A percentile compares a stretch with the other conserved stretches of the same genome.
Conservation (phyloP, 1,140 invertebrate species). For the Agrilus planipennis region DNA sequence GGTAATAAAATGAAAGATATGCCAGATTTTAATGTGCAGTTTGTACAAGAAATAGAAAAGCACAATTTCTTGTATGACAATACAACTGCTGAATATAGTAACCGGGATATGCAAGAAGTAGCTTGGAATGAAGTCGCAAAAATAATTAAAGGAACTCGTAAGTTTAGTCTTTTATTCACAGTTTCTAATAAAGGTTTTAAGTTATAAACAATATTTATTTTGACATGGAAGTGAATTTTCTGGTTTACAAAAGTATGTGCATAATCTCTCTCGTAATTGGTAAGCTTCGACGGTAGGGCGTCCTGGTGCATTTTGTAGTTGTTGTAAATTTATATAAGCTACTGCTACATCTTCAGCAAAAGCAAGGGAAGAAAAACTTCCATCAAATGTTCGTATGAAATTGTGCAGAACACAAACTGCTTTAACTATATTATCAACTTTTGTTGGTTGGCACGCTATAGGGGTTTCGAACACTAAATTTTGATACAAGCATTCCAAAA, state of each 20-base stretch:
- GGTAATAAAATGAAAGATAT: too few species aligned
- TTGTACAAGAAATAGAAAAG: too few species aligned
- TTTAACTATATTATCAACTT: constrained; percentile 5
- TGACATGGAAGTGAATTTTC: constrained; percentile 2
- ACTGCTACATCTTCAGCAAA: background rate
- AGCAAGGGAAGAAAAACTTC: background rate
- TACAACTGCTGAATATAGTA: too few species aligned
- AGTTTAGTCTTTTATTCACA: too few species aligned
- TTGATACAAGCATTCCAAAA: constrained; percentile 9
- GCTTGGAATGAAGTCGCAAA: too few species aligned
- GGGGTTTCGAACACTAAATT: constrained; percentile 8
- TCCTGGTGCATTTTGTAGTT: background rate
- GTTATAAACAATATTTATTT: constrained; percentile 1
- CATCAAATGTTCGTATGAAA: constrained; percentile 6
- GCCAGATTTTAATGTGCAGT: too few species aligned
- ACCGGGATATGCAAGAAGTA: too few species aligned
- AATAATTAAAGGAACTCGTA: too few species aligned
- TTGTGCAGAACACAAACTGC: constrained; percentile 11
- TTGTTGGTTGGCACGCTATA: constrained; percentile 4
- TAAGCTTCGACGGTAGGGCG: background rate
- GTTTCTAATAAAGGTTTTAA: too few species aligned
- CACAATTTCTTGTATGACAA: too few species aligned
- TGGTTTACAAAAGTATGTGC: constrained; percentile 1
- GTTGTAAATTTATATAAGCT: background rate
- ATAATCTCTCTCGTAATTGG: constrained; percentile 1